Percentiles rank a stretch among this genome's conserved stretches.
phyloP scores from a whole-genome alignment of 2,113 vertebrate species.

The Arenaria interpres region DNA sequence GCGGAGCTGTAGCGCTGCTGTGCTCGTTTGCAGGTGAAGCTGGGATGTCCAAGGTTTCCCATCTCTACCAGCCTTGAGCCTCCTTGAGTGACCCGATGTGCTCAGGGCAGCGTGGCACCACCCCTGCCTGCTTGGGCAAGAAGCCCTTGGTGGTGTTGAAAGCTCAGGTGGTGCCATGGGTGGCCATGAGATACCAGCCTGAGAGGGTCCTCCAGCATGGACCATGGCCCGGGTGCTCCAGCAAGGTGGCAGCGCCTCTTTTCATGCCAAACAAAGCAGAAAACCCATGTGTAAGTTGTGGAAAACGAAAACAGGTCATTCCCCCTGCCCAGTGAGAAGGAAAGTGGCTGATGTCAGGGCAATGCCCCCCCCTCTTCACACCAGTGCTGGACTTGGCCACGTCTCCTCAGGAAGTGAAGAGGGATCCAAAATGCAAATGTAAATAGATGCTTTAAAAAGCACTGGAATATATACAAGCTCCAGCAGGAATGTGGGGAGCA shows the following conservation, averaged over 20 bases:
- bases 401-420: neutral
- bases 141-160: no score
- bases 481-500: conserved; percentile 28
- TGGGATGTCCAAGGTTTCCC: neutral
- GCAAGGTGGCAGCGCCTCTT: neutral
- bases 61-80: neutral
- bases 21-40: fast-evolving
- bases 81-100: fast-evolving
- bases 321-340: fast-evolving
- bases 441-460: conserved; percentile 67
- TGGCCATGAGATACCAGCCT: neutral
- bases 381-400: neutral
- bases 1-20: neutral
- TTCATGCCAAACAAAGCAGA: neutral
- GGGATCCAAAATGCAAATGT: conserved; percentile 31
- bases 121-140: neutral
- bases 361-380: neutral
- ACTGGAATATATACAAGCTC: conserved; percentile 39
- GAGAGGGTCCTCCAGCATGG: neutral
- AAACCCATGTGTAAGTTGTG: fast-evolving
- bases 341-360: neutral
- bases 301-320: no score
- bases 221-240: fast-evolving
- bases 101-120: neutral
- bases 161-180: neutral